Percentiles rank a stretch among this genome's conserved stretches.
Evolutionary conservation across 2,797 vertebrate genomes (phyloP).

Genomic region (Moxostoma hubbsi): DNA sequence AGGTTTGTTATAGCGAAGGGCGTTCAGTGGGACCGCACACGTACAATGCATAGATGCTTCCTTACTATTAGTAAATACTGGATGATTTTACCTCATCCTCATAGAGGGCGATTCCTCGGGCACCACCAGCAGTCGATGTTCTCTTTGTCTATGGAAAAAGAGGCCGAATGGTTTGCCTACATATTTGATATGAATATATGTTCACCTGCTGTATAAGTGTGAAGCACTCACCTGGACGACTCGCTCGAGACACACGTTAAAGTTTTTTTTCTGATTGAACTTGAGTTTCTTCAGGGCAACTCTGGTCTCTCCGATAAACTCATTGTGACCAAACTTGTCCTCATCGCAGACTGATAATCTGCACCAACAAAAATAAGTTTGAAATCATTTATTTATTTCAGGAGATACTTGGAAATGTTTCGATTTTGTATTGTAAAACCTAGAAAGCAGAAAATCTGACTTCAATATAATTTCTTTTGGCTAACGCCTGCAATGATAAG

Average conservation of each 20-base stretch:
- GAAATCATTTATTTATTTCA: too few relatives aligned
- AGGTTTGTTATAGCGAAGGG: too few relatives aligned
- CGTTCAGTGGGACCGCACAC: too few relatives aligned
- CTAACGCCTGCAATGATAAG: too few relatives aligned
- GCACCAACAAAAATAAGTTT: slow-evolving; percentile 3
- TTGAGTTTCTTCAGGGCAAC: slow-evolving; percentile 95
- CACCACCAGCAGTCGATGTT: slow-evolving; percentile 82
- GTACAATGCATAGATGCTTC: too few relatives aligned
- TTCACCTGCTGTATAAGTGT: not conserved
- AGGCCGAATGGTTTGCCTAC: rapidly evolving
- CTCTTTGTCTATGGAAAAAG: slow-evolving; percentile 84
- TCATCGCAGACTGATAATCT: slow-evolving; percentile 97
- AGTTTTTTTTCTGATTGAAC: slow-evolving; percentile 93
- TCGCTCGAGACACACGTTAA: slow-evolving; percentile 94
- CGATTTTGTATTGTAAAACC: too few relatives aligned
- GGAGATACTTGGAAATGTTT: too few relatives aligned
- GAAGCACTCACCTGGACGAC: slow-evolving; percentile 85
- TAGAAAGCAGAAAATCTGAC: too few relatives aligned
- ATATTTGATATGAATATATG: not conserved
- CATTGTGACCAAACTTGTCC: slow-evolving; percentile 72
- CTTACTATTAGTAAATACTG: not conserved
- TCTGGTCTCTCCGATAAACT: slow-evolving; percentile 93
- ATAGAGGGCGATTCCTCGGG: slow-evolving; percentile 92
- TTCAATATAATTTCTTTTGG: too few relatives aligned
- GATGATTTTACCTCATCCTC: slow-evolving; percentile 87